These are phyloP conservation scores for Drosophila affinis DNA, from an alignment of 2,888 invertebrate genomes.

Conservation along the genomic window DNA sequence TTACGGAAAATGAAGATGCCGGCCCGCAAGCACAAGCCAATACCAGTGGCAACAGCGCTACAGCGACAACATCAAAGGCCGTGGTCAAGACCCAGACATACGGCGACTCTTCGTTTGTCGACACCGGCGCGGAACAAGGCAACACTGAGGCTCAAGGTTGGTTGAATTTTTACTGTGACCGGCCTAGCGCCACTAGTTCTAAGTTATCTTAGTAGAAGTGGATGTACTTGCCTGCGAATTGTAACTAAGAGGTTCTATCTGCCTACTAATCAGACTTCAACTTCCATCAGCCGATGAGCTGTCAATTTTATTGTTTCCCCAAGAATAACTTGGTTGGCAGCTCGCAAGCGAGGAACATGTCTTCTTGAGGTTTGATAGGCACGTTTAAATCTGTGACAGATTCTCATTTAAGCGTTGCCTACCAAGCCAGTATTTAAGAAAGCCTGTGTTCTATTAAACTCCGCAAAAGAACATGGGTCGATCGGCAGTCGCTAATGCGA, in stretches of 20 bases:
- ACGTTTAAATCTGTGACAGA: constrained; percentile 57
- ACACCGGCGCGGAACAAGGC: constrained; percentile 82
- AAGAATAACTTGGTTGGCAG: neutral
- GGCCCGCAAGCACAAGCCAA: constrained; percentile 71
- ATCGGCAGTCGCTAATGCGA: constrained; percentile 39
- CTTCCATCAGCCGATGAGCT: neutral
- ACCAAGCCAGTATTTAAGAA: constrained; percentile 25
- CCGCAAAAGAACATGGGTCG: constrained; percentile 59
- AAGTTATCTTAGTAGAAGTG: constrained; percentile 9
- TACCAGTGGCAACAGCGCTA: constrained; percentile 59
- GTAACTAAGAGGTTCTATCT: neutral
- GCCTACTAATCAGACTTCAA: neutral
- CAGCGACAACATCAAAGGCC: constrained; percentile 82
- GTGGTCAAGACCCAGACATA: constrained; percentile 78
- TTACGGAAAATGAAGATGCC: constrained; percentile 84
- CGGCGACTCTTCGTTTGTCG: constrained; percentile 83
- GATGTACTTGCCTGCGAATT: constrained; percentile 48
- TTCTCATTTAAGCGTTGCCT: constrained; percentile 60
- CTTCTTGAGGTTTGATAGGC: constrained; percentile 34
- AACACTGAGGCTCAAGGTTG: constrained; percentile 84
- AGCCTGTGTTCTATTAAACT: constrained; percentile 58
- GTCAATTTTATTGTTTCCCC: neutral
- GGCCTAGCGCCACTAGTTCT: constrained; percentile 14
- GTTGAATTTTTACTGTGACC: constrained; percentile 64
- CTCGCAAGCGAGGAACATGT: constrained; percentile 35